Conservation (phyloP, 2,797 vertebrate species). For the Molossus alvarezi region DNA sequence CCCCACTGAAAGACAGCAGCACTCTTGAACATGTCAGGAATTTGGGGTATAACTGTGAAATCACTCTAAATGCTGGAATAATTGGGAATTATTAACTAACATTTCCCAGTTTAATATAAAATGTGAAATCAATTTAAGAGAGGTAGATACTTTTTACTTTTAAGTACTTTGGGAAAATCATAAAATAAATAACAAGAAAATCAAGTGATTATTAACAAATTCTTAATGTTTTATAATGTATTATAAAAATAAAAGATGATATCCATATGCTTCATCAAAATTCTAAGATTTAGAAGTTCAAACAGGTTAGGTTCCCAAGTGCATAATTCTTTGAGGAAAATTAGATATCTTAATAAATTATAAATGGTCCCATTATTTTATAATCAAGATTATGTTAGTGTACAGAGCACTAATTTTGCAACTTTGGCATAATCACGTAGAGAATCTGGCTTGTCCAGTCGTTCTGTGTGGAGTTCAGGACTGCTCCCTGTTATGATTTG, state of each 20-base stretch:
- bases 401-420: not conserved
- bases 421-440: constrained; percentile 30
- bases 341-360: constrained; percentile 65
- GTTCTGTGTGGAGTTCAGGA: constrained; percentile 1
- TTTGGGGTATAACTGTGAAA: constrained; percentile 74
- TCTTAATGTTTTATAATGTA: constrained; percentile 38
- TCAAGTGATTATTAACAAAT: constrained; percentile 59
- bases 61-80: constrained; percentile 34
- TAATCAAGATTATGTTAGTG: constrained; percentile 42
- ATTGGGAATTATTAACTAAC: constrained; percentile 57
- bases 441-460: not conserved
- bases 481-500: not conserved
- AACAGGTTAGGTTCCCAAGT: not conserved
- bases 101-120: constrained; percentile 62
- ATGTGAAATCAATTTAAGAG: constrained; percentile 70
- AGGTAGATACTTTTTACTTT: constrained; percentile 36
- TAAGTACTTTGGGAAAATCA: constrained; percentile 50
- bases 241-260: constrained; percentile 62
- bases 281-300: constrained; percentile 51
- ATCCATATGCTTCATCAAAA: constrained; percentile 36
- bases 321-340: constrained; percentile 54
- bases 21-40: constrained; percentile 67
- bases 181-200: constrained; percentile 63
- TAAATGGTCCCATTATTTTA: constrained; percentile 18
- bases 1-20: not conserved